A percentile compares a stretch with the other conserved stretches of the same genome.
Evolutionary conservation across 2,888 invertebrate species (phyloP).

Genomic region (Tetranychus truncatus): DNA sequence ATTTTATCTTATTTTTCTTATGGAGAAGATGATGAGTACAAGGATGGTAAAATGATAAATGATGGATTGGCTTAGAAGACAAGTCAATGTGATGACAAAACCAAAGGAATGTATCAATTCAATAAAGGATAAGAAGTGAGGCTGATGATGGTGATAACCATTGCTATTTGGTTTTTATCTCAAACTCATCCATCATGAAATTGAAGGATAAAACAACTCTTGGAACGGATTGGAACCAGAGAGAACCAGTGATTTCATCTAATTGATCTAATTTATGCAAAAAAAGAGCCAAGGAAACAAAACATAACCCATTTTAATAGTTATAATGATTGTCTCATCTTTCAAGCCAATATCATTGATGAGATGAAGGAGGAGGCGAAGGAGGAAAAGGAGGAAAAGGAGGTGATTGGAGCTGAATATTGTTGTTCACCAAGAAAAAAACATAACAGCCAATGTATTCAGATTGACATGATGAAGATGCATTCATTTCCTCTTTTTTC

Average conservation of each 20-base stretch:
- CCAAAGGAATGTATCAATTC: neutral
- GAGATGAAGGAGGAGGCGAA: neutral
- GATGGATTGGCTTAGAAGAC: neutral
- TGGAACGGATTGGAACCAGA: neutral
- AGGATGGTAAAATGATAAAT: neutral
- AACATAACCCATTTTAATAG: neutral
- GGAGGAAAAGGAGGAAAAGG: neutral
- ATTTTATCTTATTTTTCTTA: no score
- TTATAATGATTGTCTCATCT: no score
- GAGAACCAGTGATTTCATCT: neutral
- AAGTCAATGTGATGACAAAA: neutral
- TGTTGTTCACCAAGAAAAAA: neutral
- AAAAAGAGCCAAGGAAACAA: neutral
- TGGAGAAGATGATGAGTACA: neutral
- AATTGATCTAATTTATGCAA: neutral
- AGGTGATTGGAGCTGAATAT: neutral
- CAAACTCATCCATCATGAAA: neutral
- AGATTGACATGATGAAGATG: neutral
- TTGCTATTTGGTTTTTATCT: neutral
- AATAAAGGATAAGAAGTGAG: neutral
- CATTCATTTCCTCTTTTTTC: neutral
- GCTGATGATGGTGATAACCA: neutral
- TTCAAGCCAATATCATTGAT: no score
- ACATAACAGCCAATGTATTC: neutral
- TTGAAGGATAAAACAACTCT: neutral